These are phyloP conservation scores for Seison nebaliae DNA, from an alignment of 1,140 invertebrate species.

Conservation along the genomic window DNA sequence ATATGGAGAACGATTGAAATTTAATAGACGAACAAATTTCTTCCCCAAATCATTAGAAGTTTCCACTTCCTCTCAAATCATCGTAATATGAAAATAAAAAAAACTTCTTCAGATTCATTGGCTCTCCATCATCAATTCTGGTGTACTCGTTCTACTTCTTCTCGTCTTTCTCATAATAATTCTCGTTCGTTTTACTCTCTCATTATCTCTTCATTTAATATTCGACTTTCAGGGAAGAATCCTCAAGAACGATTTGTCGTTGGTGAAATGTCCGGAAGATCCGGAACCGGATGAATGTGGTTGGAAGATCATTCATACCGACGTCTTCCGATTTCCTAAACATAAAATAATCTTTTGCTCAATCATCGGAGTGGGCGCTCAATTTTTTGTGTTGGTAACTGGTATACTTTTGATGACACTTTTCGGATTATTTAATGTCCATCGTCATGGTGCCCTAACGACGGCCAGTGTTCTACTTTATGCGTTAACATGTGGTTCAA, in stretches of 20 bases:
- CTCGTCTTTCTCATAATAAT: conserved; percentile 34
- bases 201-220: not conserved
- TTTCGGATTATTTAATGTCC: conserved; percentile 32
- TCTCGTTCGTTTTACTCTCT: conserved; percentile 23
- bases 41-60: conserved; percentile 32
- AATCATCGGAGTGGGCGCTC: conserved; percentile 31
- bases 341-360: conserved; percentile 31
- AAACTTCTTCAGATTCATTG: conserved; percentile 30
- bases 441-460: conserved; percentile 32
- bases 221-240: conserved; percentile 26
- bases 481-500: conserved; percentile 32
- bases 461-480: conserved; percentile 31
- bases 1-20: conserved; percentile 25
- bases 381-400: conserved; percentile 30
- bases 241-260: conserved; percentile 31
- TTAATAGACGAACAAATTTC: conserved; percentile 28
- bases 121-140: conserved; percentile 34
- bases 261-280: conserved; percentile 28
- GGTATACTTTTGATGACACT: conserved; percentile 32
- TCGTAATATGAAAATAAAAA: conserved; percentile 2
- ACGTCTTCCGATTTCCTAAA: conserved; percentile 32
- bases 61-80: conserved; percentile 2
- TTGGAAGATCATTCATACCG: conserved; percentile 34
- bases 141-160: conserved; percentile 32
- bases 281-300: conserved; percentile 32